Base-by-base conservation (phyloP, 2,888 invertebrate species). In the Barypeithes pellucidus region DNA sequence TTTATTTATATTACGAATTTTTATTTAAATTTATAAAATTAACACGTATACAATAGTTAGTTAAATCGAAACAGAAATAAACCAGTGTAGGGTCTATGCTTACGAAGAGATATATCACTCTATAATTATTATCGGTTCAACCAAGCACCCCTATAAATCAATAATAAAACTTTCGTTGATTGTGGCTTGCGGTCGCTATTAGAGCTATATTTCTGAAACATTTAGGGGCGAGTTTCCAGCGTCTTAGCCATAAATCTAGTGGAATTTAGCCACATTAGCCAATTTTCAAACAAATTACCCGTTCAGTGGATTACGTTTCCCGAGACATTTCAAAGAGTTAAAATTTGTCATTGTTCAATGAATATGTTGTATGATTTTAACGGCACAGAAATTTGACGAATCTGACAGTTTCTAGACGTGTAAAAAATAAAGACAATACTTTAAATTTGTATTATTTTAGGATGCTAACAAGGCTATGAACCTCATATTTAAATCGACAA, bases 121-220 rank as follows among this genome's bases (percentile, higher is more conserved):
- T 43, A 29, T 41, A 67, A 36, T 67, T 54, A 57, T 65, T 39
- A 65, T 52, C 41, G 11, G 65, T 36, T 50, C 29, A 22, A 52
- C 65, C 36, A 14, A 52, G 39, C 41, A 57, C 67, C 45, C 57
- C 54, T 22, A 67, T 67, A 67, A 67, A 67, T 67, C 67, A 67
- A 67, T 57, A 57, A 67, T 41, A 67, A 67, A 67, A 57, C 39
- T 67, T 67, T 57, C 45, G 57, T 54, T 54, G 57, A 67, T 24
- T 59, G 67, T 57, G 67, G 67, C 47, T 67, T 60, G 60, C 60
- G 67, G 67, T 47, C 36, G 60, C 67, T 60, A 67, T 67, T 67
- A 67, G 52, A 52, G 24, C 52, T 24, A 52, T 24, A 52, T 52
- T 52, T 52, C 52, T 52, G 52, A 20, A 60, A 60, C 60, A 60